Conservation (phyloP, 2,888 invertebrate genomes). For the Parelbella ahira region DNA sequence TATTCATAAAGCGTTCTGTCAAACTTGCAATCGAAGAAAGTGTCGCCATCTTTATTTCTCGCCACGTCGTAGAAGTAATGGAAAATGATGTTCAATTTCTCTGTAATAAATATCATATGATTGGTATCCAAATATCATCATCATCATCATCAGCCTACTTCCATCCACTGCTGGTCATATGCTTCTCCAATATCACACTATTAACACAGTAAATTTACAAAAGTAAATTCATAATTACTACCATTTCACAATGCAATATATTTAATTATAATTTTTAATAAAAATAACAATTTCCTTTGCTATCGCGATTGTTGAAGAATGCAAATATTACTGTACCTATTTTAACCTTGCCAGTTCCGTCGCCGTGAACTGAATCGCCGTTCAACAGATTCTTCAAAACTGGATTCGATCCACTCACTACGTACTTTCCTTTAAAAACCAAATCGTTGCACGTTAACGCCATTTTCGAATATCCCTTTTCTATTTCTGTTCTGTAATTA, state of each 20-base stretch:
- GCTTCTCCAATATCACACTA: too few species aligned
- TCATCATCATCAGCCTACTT: too few species aligned
- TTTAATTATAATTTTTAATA: too few species aligned
- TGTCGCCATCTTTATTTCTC: conserved; percentile 33
- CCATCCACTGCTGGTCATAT: too few species aligned
- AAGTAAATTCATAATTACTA: too few species aligned
- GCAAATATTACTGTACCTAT: too few species aligned
- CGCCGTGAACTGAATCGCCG: conserved; percentile 35
- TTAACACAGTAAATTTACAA: too few species aligned
- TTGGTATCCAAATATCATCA: too few species aligned
- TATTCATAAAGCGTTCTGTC: conserved; percentile 30
- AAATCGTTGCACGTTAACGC: conserved; percentile 39
- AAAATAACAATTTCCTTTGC: too few species aligned
- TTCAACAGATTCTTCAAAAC: conserved; percentile 33
- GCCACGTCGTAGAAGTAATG: conserved; percentile 29
- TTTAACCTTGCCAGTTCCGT: conserved; percentile 42
- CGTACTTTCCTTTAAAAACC: conserved; percentile 41
- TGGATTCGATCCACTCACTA: conserved; percentile 30
- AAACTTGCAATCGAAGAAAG: conserved; percentile 33
- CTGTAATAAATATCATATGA: conserved; percentile 33
- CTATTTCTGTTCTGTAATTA: conserved; percentile 38
- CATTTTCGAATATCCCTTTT: conserved; percentile 34
- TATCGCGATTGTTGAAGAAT: too few species aligned
- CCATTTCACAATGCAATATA: too few species aligned
- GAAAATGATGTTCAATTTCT: conserved; percentile 33